Evolutionary conservation across 2,113 vertebrate species (phyloP).

Genomic region (Corythornis madagascariensis): DNA sequence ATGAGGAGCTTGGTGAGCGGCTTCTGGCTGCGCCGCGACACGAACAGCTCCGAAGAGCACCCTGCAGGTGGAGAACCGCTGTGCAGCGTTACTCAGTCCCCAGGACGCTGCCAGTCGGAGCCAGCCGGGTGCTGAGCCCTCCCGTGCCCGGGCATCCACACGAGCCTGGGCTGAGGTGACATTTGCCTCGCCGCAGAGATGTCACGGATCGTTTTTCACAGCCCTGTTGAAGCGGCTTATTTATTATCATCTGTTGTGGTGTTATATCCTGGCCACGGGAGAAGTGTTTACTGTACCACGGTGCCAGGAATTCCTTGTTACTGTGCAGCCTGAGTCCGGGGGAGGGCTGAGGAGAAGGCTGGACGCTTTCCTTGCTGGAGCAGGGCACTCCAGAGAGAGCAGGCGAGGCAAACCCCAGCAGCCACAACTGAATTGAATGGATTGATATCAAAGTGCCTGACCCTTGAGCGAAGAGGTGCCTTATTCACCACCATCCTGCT

Average conservation of each 20-base stretch:
- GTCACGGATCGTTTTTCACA: constrained; percentile 62
- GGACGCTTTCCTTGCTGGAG: neutral
- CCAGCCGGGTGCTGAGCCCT: constrained; percentile 10
- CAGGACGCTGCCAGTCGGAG: neutral
- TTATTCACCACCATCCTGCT: neutral
- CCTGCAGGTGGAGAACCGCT: neutral
- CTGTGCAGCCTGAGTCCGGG: constrained; percentile 35
- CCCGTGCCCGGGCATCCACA: constrained; percentile 28
- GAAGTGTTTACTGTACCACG: constrained; percentile 25
- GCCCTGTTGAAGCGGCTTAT: constrained; percentile 52
- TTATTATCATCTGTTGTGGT: constrained; percentile 57
- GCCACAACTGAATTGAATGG: neutral
- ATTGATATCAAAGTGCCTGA: neutral
- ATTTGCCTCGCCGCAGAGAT: constrained; percentile 43
- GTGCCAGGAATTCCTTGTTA: constrained; percentile 51
- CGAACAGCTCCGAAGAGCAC: neutral
- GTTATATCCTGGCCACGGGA: constrained; percentile 56
- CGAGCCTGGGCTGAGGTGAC: constrained; percentile 42
- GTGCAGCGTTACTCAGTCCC: constrained; percentile 5
- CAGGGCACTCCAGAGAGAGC: neutral
- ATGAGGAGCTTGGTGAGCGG: constrained; percentile 40
- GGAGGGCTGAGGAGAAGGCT: constrained; percentile 6
- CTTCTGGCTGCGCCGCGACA: neutral
- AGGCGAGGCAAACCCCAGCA: neutral
- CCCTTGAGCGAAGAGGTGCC: neutral